Evolutionary conservation across 1,140 invertebrate species (phyloP).

Genomic region (Pectinophora gossypiella): DNA sequence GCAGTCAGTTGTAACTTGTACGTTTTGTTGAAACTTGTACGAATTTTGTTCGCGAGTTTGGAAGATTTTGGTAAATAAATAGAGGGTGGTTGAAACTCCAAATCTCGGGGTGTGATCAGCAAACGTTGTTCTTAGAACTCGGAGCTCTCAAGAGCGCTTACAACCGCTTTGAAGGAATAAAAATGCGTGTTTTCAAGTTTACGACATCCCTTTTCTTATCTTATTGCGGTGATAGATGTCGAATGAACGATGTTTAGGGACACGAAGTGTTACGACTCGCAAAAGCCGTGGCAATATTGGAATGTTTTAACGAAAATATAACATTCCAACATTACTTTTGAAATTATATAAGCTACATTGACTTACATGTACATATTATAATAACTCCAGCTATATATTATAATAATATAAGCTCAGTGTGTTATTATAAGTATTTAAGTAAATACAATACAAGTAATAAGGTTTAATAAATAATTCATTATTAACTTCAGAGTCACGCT

Average conservation of each 20-base stretch:
- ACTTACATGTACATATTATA: neutral
- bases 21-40: too few relatives aligned
- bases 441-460: too few relatives aligned
- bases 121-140: neutral
- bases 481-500: too few relatives aligned
- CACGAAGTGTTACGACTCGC: constrained; percentile 14
- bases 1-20: too few relatives aligned
- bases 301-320: too few relatives aligned
- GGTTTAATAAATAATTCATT: too few relatives aligned
- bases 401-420: too few relatives aligned
- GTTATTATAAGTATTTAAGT: too few relatives aligned
- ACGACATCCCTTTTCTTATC: constrained; percentile 60
- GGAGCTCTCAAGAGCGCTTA: neutral
- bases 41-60: too few relatives aligned
- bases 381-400: neutral
- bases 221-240: constrained; percentile 53
- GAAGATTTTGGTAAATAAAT: neutral
- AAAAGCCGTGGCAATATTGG: too few relatives aligned
- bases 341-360: too few relatives aligned
- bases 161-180: constrained; percentile 32
- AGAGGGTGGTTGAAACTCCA: neutral
- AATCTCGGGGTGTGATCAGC: neutral
- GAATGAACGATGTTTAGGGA: constrained; percentile 28
- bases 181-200: constrained; percentile 57
- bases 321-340: too few relatives aligned